Evolutionary conservation across 2,113 vertebrate species (phyloP), one percentile per base, ranked within the genome.

Genomic region (Oreochromis tanganicae): DNA sequence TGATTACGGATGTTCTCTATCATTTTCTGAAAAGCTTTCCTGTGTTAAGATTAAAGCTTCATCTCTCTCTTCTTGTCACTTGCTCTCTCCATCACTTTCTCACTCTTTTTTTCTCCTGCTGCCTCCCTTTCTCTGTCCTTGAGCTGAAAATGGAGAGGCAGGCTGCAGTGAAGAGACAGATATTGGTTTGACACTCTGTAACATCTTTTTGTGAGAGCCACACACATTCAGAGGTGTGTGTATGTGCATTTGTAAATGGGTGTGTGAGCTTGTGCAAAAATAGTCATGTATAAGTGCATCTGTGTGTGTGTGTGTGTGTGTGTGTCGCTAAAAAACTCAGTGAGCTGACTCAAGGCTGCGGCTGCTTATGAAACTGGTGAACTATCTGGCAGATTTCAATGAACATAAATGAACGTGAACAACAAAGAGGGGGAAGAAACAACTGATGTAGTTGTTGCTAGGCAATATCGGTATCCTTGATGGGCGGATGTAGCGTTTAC

Each of bases 351-450:
- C 95, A 96, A 96, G 95, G 95, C 89, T 92, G 86, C 9, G 80
- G 86, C 88, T 90, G 88, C 92, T 95, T 93, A 91, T 80, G 32
- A 93, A 96, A 94, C 75, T 87, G 29, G 84, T 94, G 94, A 95
- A 94, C 93, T 95, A 95, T 94, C 90, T 94, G 93, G 94, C 94
- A 93, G 88, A 93, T 94, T 93, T 94, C 88, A 92, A 95, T 95
- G 94, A 95, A 95, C 94, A 96, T 95, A 95, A 94, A 96, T 94
- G 94, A 95, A 93, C 90, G 87, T 91, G 88, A 93, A 93, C 75
- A 91, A 93, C 43, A 71, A 78, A 73, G 81, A 55, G 21, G 7
- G 19, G 32, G 9, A 32, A 63, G 38, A 43, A 43, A 21, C 12
- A 89, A 81, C 19, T 59, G 86, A 88, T 84, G 86, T 32, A 80